phyloP scores from a whole-genome alignment of 2,797 vertebrate genomes.

The Distichodus sexfasciatus region DNA sequence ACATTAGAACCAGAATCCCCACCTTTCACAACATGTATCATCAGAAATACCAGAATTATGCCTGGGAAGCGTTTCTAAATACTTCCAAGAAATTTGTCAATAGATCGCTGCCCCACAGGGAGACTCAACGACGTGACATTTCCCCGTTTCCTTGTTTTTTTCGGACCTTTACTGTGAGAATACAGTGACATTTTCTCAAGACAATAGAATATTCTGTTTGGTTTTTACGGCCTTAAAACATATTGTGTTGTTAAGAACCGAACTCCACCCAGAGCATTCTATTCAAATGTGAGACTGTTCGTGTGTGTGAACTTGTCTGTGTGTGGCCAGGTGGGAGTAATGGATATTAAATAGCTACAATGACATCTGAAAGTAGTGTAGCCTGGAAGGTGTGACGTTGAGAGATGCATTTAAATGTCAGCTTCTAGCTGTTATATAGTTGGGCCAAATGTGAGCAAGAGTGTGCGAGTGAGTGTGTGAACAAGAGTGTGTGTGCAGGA shows the following conservation, averaged over 20 bases:
- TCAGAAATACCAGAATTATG: not conserved
- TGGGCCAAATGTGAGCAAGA: not conserved
- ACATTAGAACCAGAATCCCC: no score
- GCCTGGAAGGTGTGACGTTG: not conserved
- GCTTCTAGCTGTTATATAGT: not conserved
- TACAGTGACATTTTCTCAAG: constrained; percentile 12
- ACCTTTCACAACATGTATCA: no score
- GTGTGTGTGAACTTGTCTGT: not conserved
- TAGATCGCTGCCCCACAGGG: not conserved
- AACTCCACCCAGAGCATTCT: not conserved
- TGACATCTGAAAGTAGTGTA: not conserved
- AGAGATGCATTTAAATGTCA: not conserved
- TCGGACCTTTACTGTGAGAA: not conserved
- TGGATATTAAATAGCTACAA: not conserved
- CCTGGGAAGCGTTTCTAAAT: not conserved
- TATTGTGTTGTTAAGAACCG: not conserved
- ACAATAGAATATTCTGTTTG: constrained; percentile 5
- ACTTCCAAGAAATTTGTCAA: not conserved
- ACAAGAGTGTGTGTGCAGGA: not conserved
- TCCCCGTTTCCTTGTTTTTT: not conserved
- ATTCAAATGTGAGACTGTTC: not conserved
- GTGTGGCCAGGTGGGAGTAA: not conserved
- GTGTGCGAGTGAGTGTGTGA: constrained; percentile 10
- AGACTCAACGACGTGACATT: constrained; percentile 8
- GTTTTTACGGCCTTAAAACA: not conserved